These are phyloP conservation scores for Heteronetta atricapilla DNA, from an alignment of 2,113 vertebrate genomes.

Conservation along the genomic window DNA sequence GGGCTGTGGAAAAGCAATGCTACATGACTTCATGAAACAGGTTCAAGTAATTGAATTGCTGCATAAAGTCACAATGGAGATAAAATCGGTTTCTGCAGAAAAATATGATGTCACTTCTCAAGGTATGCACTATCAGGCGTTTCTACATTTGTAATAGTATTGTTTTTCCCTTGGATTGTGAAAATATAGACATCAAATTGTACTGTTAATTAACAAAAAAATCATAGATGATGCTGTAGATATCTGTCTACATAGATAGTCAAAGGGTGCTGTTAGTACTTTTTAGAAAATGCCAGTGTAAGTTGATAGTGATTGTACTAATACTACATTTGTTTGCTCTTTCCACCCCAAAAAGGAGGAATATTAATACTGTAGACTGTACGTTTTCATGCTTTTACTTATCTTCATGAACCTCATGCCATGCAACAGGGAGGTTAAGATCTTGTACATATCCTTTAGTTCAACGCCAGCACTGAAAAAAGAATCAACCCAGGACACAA, in stretches of 20 bases:
- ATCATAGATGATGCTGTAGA: neutral
- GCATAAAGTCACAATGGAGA: constrained; percentile 93
- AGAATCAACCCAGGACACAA: neutral
- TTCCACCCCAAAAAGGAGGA: neutral
- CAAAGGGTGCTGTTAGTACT: neutral
- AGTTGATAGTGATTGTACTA: neutral
- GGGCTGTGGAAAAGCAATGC: constrained; percentile 93
- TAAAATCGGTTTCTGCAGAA: constrained; percentile 91
- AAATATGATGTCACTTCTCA: constrained; percentile 95
- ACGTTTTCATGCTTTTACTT: neutral
- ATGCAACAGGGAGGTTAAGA: neutral
- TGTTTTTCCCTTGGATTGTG: neutral
- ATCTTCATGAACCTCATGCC: neutral
- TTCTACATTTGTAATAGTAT: neutral
- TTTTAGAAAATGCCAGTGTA: neutral
- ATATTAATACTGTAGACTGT: neutral
- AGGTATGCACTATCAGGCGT: constrained; percentile 76
- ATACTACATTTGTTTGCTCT: neutral
- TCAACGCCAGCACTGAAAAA: neutral
- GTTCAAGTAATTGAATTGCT: constrained; percentile 92
- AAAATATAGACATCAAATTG: neutral
- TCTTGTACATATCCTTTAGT: neutral
- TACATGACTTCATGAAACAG: constrained; percentile 91
- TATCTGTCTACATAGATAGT: too few species aligned
- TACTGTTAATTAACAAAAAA: neutral